These are phyloP conservation scores for Scytalopus superciliaris DNA, from an alignment of 2,113 vertebrate species.

Conservation along the genomic window DNA sequence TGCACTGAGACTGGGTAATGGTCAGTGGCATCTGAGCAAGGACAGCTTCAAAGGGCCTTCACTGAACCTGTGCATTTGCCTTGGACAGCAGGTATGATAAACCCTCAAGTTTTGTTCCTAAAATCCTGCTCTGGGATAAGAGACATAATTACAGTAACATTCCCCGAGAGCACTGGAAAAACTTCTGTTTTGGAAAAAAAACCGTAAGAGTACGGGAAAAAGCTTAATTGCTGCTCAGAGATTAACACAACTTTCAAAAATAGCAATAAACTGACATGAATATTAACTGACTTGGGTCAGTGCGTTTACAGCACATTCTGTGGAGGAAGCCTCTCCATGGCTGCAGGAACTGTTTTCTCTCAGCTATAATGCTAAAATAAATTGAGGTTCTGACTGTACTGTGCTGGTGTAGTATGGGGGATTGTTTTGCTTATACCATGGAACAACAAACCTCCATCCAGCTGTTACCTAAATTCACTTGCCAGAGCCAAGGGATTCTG, in stretches of 20 bases:
- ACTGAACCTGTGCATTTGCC: background rate
- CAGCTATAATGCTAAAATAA: background rate
- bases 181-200: background rate
- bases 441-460: background rate
- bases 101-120: background rate
- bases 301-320: background rate
- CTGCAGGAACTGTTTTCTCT: background rate
- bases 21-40: background rate
- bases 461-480: background rate
- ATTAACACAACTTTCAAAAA: background rate
- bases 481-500: background rate
- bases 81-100: background rate
- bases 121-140: background rate
- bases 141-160: background rate
- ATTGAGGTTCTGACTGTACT: background rate
- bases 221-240: background rate
- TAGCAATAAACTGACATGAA: background rate
- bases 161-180: background rate
- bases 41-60: background rate
- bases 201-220: background rate
- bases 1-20: rapidly evolving
- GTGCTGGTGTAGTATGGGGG: background rate
- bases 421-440: background rate
- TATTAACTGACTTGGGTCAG: background rate
- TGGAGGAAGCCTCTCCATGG: background rate